phyloP scores from a whole-genome alignment of 1,140 invertebrate species.

The Pygmarrhopalites habei region DNA sequence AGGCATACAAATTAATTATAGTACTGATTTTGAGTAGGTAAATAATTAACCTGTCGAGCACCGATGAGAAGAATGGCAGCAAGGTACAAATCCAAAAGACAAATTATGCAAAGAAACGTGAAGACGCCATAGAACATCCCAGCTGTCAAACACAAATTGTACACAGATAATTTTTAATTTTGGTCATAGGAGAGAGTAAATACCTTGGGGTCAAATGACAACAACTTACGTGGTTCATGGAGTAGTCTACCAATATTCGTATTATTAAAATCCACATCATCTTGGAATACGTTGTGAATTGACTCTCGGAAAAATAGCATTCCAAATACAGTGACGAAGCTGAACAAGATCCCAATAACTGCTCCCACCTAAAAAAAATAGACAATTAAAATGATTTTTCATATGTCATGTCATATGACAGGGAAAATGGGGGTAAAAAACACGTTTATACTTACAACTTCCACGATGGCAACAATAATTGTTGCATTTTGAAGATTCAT shows the following conservation, averaged over 20 bases:
- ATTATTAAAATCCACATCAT: not conserved
- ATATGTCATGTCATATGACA: not conserved
- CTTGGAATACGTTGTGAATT: not conserved
- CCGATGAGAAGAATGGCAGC: slow-evolving; percentile 19
- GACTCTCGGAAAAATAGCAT: not conserved
- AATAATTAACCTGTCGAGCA: slow-evolving; percentile 22
- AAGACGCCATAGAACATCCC: slow-evolving; percentile 20
- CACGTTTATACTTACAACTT: slow-evolving; percentile 22
- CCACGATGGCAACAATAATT: slow-evolving; percentile 23
- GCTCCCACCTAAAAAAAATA: slow-evolving; percentile 19
- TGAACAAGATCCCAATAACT: slow-evolving; percentile 22
- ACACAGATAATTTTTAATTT: not conserved
- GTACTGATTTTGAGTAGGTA: too few species aligned
- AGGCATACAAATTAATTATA: not conserved
- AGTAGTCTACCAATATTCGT: slow-evolving; percentile 4
- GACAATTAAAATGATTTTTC: not conserved
- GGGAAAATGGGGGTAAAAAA: not conserved
- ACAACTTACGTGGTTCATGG: slow-evolving; percentile 7
- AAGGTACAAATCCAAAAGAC: slow-evolving; percentile 19
- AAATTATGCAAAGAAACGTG: slow-evolving; percentile 23
- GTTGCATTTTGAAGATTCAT: slow-evolving; percentile 8
- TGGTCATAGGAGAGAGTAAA: not conserved
- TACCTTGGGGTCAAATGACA: not conserved
- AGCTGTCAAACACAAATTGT: not conserved
- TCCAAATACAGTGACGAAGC: not conserved